Evolutionary conservation across 2,888 invertebrate species (phyloP), one percentile per base, ranked within the genome.

Genomic region (Drosophila silvestris): DNA sequence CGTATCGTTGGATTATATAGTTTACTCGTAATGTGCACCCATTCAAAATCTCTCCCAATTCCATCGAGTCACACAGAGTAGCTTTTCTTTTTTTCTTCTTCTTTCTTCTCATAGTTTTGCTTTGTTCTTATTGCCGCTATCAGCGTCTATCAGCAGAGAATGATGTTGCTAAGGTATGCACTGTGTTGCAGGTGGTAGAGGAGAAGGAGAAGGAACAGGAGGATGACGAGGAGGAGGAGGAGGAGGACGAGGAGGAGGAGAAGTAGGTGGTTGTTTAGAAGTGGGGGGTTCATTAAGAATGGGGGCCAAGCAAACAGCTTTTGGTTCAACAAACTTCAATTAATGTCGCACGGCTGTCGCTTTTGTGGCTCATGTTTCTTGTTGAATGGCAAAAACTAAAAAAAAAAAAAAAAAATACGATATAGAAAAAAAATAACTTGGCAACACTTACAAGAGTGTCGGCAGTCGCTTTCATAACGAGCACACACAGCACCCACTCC

Each of bases 281-380:
- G 33, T 39, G 39, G 22, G 26, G 14, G 50, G 41, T 52, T 61
- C 66, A 69, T 80, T 59, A 54, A 61, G 65, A 66, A 78, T 65
- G 64, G 70, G 72, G 71, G 82, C 69, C 71, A 84, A 58, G 85
- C 79, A 85, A 85, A 85, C 88, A 89, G 67, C 63, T 79, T 83
- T 90, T 90, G 90, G 85, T 85, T 85, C 85, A 85, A 90, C 90
- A 90, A 86, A 86, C 90, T 87, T 87, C 85, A 86, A 89, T 85
- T 89, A 89, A 87, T 87, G 85, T 80, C 72, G 74, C 79, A 82
- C 69, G 76, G 79, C 68, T 86, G 83, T 81, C 86, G 85, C 79
- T 71, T 65, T 83, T 70, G 79, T 72, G 63, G 79, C 51, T 66
- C 52, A 53, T 70, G 76, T 72, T 65, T 71, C 51, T 67, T 86